A percentile compares a stretch with the other conserved stretches of the same genome.
These are phyloP conservation scores for Aviceda subcristata DNA, from an alignment of 2,113 vertebrate genomes.

Conservation along the genomic window DNA sequence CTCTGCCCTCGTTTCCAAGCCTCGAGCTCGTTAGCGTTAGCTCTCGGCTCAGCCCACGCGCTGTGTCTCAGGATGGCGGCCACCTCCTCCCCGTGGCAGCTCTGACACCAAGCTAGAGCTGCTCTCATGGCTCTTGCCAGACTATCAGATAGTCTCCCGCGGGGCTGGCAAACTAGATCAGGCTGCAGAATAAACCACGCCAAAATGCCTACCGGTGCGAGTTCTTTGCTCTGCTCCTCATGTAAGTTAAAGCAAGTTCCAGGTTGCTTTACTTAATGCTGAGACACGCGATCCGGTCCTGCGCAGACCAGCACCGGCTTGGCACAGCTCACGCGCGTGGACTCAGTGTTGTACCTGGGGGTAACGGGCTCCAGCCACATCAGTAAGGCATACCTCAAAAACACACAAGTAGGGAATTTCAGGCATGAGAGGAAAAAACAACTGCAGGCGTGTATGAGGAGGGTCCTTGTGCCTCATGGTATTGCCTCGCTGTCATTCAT, in stretches of 20 bases:
- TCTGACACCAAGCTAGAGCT: background rate
- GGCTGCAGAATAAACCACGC: background rate
- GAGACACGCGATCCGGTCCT: accelerated
- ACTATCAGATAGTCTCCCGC: background rate
- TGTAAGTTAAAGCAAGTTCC: background rate
- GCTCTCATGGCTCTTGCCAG: background rate
- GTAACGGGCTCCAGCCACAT: background rate
- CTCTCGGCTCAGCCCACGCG: background rate
- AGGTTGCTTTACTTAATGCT: background rate
- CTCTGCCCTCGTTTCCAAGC: background rate
- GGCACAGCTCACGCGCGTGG: accelerated
- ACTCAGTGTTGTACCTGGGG: accelerated
- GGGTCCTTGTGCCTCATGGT: accelerated
- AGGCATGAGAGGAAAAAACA: background rate
- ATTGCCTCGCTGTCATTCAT: background rate
- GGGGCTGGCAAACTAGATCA: background rate
- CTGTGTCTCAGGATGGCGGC: background rate
- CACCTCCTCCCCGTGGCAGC: background rate
- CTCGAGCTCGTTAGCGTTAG: accelerated
- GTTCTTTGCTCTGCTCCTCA: background rate
- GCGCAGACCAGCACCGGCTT: background rate
- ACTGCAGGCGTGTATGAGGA: accelerated
- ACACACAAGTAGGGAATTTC: background rate
- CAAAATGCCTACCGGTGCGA: background rate
- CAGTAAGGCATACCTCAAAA: background rate